Evolutionary conservation across 2,888 invertebrate species (phyloP).

Genomic region (Flexamia atlantica): DNA sequence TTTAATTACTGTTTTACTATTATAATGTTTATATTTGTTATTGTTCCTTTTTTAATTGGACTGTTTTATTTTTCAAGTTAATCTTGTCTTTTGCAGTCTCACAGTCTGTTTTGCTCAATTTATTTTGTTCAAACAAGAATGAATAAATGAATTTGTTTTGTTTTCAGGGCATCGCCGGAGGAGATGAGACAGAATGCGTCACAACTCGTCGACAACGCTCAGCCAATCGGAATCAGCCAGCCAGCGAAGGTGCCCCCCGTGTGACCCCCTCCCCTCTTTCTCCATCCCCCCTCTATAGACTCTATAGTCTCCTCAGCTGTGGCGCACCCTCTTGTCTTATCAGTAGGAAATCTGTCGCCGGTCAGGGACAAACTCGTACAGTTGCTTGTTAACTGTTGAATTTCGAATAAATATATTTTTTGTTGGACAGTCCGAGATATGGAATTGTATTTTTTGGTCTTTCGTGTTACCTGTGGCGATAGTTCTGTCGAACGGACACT

Average conservation of each 20-base stretch:
- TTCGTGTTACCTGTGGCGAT: neutral
- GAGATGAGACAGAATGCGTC: slow-evolving; percentile 85
- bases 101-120: no score
- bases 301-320: neutral
- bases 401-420: slow-evolving; percentile 32
- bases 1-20: no score
- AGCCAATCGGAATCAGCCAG: slow-evolving; percentile 87
- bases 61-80: no score
- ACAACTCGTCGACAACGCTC: slow-evolving; percentile 88
- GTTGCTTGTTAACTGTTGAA: slow-evolving; percentile 27
- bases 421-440: neutral
- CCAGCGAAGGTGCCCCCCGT: slow-evolving; percentile 75
- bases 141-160: neutral
- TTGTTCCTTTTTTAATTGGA: no score
- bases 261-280: slow-evolving; percentile 59
- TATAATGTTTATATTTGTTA: no score
- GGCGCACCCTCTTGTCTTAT: neutral
- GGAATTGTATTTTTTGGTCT: slow-evolving; percentile 10
- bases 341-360: neutral
- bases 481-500: neutral
- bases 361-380: neutral
- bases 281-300: slow-evolving; percentile 15
- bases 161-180: slow-evolving; percentile 84
- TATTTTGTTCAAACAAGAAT: no score
- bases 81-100: no score